Percentiles rank a stretch among this genome's conserved stretches.
These are phyloP conservation scores for Tholera decimalis DNA, from an alignment of 2,888 invertebrate genomes.

Conservation along the genomic window DNA sequence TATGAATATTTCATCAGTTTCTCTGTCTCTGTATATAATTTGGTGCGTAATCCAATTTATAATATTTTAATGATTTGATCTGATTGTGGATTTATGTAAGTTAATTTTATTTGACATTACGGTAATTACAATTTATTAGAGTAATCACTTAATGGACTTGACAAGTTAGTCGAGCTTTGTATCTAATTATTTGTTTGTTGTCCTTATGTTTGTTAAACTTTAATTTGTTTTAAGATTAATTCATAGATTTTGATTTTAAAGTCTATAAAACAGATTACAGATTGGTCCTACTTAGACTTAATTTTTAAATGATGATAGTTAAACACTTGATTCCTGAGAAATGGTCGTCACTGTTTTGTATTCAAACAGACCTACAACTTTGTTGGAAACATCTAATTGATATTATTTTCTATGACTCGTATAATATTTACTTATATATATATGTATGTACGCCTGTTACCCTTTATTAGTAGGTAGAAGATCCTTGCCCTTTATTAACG, in stretches of 20 bases:
- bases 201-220: not conserved
- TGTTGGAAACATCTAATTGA: not conserved
- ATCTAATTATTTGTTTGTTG: not conserved
- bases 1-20: constrained; percentile 31
- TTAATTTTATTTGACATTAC: not conserved
- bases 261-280: too few species aligned
- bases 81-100: not conserved
- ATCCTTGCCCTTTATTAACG: too few species aligned
- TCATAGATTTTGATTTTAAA: not conserved
- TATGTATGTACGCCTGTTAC: too few species aligned
- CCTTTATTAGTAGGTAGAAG: too few species aligned
- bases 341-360: not conserved
- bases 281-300: too few species aligned
- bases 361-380: not conserved
- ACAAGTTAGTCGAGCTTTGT: not conserved
- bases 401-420: not conserved
- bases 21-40: constrained; percentile 9
- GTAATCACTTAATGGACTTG: not conserved
- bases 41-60: not conserved
- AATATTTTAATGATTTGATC: not conserved
- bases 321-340: not conserved
- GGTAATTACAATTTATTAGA: not conserved
- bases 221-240: not conserved
- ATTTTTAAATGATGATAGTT: too few species aligned
- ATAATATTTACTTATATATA: not conserved